Base-by-base conservation (phyloP, 2,113 vertebrate species). In the Dunckerocampus dactyliophorus region DNA sequence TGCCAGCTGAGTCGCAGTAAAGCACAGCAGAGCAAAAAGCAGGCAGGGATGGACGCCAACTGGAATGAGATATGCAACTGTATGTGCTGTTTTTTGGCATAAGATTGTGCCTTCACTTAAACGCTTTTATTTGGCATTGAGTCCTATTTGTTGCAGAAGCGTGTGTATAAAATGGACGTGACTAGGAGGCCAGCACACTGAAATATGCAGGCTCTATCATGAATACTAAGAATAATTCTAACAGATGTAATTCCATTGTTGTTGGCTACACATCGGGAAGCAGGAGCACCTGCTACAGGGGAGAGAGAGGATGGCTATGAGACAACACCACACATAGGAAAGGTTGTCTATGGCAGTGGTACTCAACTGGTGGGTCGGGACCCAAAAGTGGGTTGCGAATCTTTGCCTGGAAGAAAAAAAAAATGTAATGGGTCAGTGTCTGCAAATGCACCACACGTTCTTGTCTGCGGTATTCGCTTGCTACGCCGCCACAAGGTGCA, bases 21-120 rank as follows among this genome's bases (percentile, higher is more conserved):
- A 69, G 64, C 64, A 70, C 14, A 67, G 62, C 24, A 62, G 47
- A 67, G 59, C 21, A 28, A 28, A 66, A 47, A 67, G 59, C 47
- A 61, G 63, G 62, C 24, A 55, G 56, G 42, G 34, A 59, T 79
- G 73, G 86, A 82, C 69, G 72, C 48, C 69, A 70, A 53, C 77
- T 65, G n/a, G 16, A 67, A 71, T 71, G 67, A 62, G 63, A 75
- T 63, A 58, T 66, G 31, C 57, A 69, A 73, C 55, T 37, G 46
- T 43, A 11, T 46, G 51, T 69, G 43, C 46, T 65, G 48, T 49
- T 50, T 59, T 62, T 37, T 31, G 52, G 52, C 52, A 3, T 28
- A 28, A 28, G 24, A 28, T 28, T 28, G 2, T 5, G 5, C 5
- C n/a, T 45, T 63, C 21, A 0, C 5, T 39, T 24, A 2, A 22